These are phyloP conservation scores for Engraulis encrasicolus DNA, from an alignment of 2,113 vertebrate species.

Conservation along the genomic window DNA sequence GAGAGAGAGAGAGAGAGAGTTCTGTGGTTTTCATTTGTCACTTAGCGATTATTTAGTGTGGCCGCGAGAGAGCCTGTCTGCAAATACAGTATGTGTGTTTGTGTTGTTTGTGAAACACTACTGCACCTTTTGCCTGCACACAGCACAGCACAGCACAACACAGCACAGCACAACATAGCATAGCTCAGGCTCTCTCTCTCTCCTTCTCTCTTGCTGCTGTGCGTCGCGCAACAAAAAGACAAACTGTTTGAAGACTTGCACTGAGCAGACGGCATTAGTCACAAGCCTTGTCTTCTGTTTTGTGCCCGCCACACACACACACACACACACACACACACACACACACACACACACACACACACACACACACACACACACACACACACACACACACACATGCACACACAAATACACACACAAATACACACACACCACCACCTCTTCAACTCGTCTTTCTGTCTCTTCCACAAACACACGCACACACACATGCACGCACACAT, in stretches of 20 bases:
- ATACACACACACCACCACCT: slow-evolving; percentile 44
- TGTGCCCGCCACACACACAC: no score
- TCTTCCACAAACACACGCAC: slow-evolving; percentile 21
- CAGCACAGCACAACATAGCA: no score
- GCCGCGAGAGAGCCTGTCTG: slow-evolving; percentile 55
- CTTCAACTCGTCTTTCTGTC: slow-evolving; percentile 31
- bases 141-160: no score
- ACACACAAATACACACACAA: no score
- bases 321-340: no score
- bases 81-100: slow-evolving; percentile 74
- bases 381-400: no score
- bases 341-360: no score
- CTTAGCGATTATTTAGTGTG: slow-evolving; percentile 71
- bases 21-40: slow-evolving; percentile 79
- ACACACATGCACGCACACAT: not conserved
- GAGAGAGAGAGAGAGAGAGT: no score
- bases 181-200: no score
- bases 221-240: slow-evolving; percentile 64
- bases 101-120: slow-evolving; percentile 53
- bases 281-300: slow-evolving; percentile 68
- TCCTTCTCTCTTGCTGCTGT: slow-evolving; percentile 52
- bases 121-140: slow-evolving; percentile 59
- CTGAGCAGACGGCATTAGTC: slow-evolving; percentile 66
- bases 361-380: no score
- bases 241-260: slow-evolving; percentile 64